Conservation (phyloP, 2,888 invertebrate genomes). For the Epiblema foenella region DNA sequence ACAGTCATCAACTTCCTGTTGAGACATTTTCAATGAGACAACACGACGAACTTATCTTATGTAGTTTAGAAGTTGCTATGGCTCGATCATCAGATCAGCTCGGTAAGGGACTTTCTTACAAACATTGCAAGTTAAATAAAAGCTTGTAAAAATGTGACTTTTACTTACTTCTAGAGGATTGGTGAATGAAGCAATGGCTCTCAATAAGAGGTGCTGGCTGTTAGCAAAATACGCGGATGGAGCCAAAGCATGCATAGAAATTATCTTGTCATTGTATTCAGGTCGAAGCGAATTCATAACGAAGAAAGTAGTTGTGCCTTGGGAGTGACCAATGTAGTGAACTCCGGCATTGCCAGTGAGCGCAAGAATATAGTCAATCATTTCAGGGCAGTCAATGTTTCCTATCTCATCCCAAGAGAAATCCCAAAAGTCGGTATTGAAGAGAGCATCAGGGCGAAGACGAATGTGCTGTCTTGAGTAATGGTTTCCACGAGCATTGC, state of each 20-base stretch:
- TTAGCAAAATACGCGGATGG: conserved; percentile 88
- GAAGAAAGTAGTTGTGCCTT: conserved; percentile 87
- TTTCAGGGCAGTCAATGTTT: conserved; percentile 90
- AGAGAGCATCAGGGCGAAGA: conserved; percentile 70
- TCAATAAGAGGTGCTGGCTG: conserved; percentile 79
- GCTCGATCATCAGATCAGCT: too few relatives aligned
- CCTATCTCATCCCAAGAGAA: conserved; percentile 95
- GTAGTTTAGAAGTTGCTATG: too few relatives aligned
- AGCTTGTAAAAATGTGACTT: too few relatives aligned
- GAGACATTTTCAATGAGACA: too few relatives aligned
- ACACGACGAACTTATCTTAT: too few relatives aligned
- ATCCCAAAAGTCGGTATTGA: conserved; percentile 81
- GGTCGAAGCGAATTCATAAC: conserved; percentile 87
- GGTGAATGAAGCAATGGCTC: conserved; percentile 72
- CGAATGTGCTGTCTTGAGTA: conserved; percentile 85
- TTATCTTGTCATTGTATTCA: conserved; percentile 87
- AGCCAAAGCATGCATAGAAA: conserved; percentile 87
- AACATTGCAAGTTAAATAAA: too few relatives aligned
- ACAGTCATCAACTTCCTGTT: too few relatives aligned
- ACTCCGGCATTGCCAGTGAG: conserved; percentile 85
- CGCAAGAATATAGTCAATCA: conserved; percentile 89
- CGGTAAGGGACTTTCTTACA: too few relatives aligned
- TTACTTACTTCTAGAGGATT: conserved; percentile 67
- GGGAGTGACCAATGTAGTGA: conserved; percentile 93
- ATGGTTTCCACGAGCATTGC: conserved; percentile 90